Percentiles rank a stretch among this genome's conserved stretches.
phyloP scores from a whole-genome alignment of 2,888 invertebrate species.

The Acleris emargana region DNA sequence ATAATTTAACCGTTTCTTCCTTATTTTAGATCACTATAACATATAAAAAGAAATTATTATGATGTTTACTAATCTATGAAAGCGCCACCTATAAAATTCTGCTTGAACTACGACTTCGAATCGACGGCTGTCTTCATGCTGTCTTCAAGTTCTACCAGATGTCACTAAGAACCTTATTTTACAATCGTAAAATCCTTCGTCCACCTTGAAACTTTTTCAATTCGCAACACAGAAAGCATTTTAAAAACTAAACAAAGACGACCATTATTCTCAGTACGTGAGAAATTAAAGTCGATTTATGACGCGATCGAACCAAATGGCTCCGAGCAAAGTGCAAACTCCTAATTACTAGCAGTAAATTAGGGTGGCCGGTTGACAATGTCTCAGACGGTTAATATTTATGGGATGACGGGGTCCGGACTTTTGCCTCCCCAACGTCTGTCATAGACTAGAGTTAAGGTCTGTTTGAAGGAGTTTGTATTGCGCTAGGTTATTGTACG shows the following conservation, averaged over 20 bases:
- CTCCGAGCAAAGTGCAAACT: constrained; percentile 82
- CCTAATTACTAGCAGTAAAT: constrained; percentile 82
- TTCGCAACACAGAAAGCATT: constrained; percentile 21
- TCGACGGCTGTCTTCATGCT: no score
- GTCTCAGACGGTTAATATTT: constrained; percentile 81
- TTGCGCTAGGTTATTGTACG: constrained; percentile 29
- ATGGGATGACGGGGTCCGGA: constrained; percentile 68
- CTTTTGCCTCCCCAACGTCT: constrained; percentile 62
- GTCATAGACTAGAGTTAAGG: constrained; percentile 57
- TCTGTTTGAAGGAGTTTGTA: constrained; percentile 40
- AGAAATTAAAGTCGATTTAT: constrained; percentile 38
- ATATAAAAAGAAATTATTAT: no score
- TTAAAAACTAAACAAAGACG: constrained; percentile 35
- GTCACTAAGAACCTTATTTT: constrained; percentile 22
- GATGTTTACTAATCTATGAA: not conserved
- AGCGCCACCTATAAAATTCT: not conserved
- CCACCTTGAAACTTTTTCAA: constrained; percentile 30
- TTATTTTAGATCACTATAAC: no score
- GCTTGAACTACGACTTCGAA: not conserved
- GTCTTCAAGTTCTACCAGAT: constrained; percentile 6
- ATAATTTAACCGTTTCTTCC: no score
- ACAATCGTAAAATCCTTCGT: not conserved
- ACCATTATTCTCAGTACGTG: constrained; percentile 36
- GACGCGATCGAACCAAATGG: constrained; percentile 79
- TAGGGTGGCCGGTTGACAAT: constrained; percentile 82